These are phyloP conservation scores for Priapulus caudatus DNA, from an alignment of 2,888 invertebrate species.

Conservation along the genomic window DNA sequence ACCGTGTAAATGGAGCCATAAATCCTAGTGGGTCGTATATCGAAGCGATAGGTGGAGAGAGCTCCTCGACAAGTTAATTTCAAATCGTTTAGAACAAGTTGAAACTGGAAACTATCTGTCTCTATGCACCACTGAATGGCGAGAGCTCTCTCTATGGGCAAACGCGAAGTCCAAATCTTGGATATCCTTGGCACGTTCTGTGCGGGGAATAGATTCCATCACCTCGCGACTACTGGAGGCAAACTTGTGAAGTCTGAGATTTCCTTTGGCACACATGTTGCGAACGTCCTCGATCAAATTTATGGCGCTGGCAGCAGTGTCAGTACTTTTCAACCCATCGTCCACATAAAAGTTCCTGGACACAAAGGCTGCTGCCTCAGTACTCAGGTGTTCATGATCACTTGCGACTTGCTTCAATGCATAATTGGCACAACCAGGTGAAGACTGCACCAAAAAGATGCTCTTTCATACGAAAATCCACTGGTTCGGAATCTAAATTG, in stretches of 20 bases:
- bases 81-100: neutral
- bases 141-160: neutral
- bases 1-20: no score
- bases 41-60: neutral
- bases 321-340: neutral
- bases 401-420: neutral
- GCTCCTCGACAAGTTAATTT: neutral
- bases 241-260: neutral
- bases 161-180: neutral
- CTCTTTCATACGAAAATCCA: neutral
- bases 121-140: neutral
- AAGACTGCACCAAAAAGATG: conserved; percentile 1
- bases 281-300: neutral
- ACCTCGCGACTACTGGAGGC: neutral
- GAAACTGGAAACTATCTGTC: neutral
- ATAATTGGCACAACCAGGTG: neutral
- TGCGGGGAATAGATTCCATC: neutral
- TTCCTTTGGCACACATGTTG: neutral
- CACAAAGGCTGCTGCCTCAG: no score
- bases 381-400: neutral
- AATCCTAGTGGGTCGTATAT: no score
- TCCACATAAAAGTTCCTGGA: conserved; percentile 3
- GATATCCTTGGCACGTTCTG: neutral
- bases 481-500: neutral
- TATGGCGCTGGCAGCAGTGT: neutral